Evolutionary conservation across 2,888 invertebrate genomes (phyloP).

Genomic region (Lamellibrachia columna): DNA sequence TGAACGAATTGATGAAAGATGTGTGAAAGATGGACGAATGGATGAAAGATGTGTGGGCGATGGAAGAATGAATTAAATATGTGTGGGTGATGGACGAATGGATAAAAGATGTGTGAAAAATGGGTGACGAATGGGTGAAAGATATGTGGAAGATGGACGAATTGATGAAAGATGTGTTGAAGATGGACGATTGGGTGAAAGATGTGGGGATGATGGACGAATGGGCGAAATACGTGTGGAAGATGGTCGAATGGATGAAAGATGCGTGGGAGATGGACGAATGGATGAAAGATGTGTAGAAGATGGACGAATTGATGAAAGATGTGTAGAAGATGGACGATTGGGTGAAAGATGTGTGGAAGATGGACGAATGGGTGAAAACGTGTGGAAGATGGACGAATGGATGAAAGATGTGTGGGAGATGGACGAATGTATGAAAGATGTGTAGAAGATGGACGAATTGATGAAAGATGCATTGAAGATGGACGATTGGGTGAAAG

Average conservation of each 20-base stretch:
- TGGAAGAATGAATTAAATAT: neutral
- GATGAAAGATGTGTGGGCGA: neutral
- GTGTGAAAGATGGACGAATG: neutral
- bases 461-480: neutral
- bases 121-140: neutral
- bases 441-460: neutral
- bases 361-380: no score
- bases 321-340: neutral
- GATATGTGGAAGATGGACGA: no score
- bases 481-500: neutral
- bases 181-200: neutral
- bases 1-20: neutral
- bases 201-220: no score
- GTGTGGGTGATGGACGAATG: neutral
- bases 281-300: neutral
- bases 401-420: no score
- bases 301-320: neutral
- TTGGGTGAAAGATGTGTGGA: no score
- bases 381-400: no score
- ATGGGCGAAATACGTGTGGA: no score
- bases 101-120: neutral
- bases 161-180: neutral
- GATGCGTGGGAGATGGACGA: neutral
- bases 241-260: no score
- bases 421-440: neutral